phyloP scores from a whole-genome alignment of 2,888 invertebrate species.

The Reticulitermes lucifugus region DNA sequence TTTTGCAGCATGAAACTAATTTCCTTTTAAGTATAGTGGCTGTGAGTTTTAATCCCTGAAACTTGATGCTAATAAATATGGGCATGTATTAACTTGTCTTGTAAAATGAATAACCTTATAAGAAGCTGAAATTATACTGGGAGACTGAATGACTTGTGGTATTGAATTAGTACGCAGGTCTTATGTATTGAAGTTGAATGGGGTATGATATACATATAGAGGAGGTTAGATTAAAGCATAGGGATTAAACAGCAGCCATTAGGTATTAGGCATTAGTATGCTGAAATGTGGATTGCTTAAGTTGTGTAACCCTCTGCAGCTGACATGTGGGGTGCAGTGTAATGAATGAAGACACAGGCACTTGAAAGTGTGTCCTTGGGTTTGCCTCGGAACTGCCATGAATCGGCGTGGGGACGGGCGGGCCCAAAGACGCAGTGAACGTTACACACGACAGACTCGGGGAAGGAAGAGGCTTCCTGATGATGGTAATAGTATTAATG shows the following conservation, averaged over 20 bases:
- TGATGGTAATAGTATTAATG: slow-evolving; percentile 18
- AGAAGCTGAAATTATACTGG: not conserved
- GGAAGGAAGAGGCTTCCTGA: slow-evolving; percentile 46
- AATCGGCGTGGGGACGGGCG: slow-evolving; percentile 48
- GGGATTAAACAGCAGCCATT: no score
- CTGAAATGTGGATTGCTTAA: not conserved
- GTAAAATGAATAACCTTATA: not conserved
- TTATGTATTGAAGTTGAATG: not conserved
- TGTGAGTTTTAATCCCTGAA: not conserved
- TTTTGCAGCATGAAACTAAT: not conserved
- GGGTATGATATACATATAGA: not conserved
- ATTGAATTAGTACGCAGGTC: not conserved
- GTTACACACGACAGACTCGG: slow-evolving; percentile 42
- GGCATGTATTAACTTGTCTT: not conserved
- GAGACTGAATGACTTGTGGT: not conserved
- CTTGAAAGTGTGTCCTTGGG: slow-evolving; percentile 43
- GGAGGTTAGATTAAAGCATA: no score
- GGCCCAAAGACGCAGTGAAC: slow-evolving; percentile 47
- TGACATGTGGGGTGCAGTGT: slow-evolving; percentile 34
- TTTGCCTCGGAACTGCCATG: slow-evolving; percentile 50
- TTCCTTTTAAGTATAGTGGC: not conserved
- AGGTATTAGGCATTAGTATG: not conserved
- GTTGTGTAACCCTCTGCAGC: not conserved
- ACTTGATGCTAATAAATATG: not conserved
- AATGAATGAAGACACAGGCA: slow-evolving; percentile 41